Conservation (phyloP, 30 jellyfish, hydroid and myxozoan genomes). For the Haliclystus octoradiatus region DNA sequence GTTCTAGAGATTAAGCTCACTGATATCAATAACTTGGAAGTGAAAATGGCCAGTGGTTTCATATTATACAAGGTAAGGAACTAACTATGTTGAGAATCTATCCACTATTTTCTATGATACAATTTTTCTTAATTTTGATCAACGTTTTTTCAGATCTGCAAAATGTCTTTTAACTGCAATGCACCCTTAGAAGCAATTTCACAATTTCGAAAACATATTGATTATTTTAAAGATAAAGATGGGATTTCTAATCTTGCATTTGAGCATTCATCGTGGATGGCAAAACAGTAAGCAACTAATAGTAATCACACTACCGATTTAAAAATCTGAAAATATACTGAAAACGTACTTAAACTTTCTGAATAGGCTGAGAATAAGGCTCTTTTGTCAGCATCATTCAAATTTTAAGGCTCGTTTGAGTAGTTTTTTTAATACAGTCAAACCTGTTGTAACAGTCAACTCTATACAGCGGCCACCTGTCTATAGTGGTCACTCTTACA, state of each 20-base stretch:
- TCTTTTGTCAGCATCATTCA: too few species aligned
- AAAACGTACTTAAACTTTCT: too few species aligned
- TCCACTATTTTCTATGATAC: too few species aligned
- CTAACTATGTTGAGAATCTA: background rate
- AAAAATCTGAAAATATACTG: too few species aligned
- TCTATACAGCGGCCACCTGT: too few species aligned
- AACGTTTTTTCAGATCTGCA: conserved; percentile 50
- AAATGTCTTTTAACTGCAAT: conserved; percentile 48
- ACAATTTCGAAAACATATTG: conserved; percentile 83
- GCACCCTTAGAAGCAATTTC: conserved; percentile 94
- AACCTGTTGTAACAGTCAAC: too few species aligned
- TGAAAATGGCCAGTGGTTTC: conserved; percentile 78
- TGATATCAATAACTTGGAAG: conserved; percentile 86
- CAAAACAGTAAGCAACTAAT: conserved; percentile 52
- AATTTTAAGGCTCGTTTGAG: too few species aligned
- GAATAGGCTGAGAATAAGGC: too few species aligned
- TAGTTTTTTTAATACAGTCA: too few species aligned
- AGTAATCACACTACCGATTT: too few species aligned
- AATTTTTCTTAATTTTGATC: background rate
- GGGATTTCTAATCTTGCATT: conserved; percentile 56
- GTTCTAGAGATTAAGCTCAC: conserved; percentile 76
- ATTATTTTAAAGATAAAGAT: conserved; percentile 52
- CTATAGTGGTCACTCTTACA: too few species aligned
- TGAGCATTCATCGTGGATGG: conserved; percentile 97
- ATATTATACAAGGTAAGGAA: conserved; percentile 54